Evolutionary conservation across 1,140 invertebrate genomes (phyloP).

Genomic region (Atopsyche davidsoni): DNA sequence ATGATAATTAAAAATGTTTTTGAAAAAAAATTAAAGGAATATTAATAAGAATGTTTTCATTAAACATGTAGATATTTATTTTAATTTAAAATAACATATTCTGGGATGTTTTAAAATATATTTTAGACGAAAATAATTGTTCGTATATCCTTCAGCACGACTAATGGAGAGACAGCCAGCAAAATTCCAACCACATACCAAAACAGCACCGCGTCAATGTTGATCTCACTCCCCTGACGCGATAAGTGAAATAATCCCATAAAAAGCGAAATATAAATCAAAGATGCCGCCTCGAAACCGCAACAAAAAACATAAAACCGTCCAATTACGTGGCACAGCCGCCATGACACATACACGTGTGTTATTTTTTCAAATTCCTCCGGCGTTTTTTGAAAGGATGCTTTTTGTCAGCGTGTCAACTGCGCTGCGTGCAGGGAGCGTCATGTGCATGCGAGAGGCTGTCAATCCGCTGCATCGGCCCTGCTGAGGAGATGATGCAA

Average conservation of each 20-base stretch:
- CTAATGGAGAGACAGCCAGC: no score
- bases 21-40: neutral
- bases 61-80: neutral
- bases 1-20: neutral
- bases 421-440: constrained; percentile 1
- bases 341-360: constrained; percentile 28
- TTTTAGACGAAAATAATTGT: no score
- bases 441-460: no score
- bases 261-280: neutral
- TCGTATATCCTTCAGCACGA: no score
- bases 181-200: neutral
- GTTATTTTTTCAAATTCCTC: no score
- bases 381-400: constrained; percentile 9
- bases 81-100: neutral
- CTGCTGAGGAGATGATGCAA: no score
- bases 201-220: constrained; percentile 3
- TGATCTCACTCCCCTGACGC: neutral
- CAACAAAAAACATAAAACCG: constrained; percentile 5
- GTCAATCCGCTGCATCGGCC: no score
- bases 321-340: constrained; percentile 22
- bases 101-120: neutral
- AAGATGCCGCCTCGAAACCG: neutral
- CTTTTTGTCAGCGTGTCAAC: constrained; percentile 16
- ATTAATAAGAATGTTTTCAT: neutral
- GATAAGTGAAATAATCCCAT: neutral